Evolutionary conservation across 92 coral and sea anemone species (phyloP).

Genomic region (Muricea muricata): DNA sequence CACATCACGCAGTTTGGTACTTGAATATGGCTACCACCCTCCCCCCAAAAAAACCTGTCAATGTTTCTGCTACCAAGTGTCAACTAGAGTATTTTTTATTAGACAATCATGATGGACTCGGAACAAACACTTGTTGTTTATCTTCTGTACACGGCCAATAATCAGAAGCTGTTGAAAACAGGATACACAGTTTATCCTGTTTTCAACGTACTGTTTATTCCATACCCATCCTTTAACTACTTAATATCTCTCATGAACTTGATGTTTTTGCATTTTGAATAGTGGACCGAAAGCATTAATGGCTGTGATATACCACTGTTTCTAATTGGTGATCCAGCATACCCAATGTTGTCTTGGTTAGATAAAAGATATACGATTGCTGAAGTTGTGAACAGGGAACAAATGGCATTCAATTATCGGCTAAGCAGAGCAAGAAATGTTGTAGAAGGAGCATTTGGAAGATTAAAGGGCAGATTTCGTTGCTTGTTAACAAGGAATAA

Average conservation of each 20-base stretch:
- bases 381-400: slow-evolving; percentile 10
- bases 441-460: too few relatives aligned
- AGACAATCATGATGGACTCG: too few relatives aligned
- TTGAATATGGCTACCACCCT: too few relatives aligned
- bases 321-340: slow-evolving; percentile 45
- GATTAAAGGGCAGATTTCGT: too few relatives aligned
- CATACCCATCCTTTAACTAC: not conserved
- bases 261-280: not conserved
- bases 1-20: not conserved
- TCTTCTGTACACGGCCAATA: too few relatives aligned
- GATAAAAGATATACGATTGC: slow-evolving; percentile 5
- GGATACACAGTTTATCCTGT: not conserved
- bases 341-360: slow-evolving; percentile 47
- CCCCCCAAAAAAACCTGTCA: too few relatives aligned
- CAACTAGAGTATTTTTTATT: too few relatives aligned
- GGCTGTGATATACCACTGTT: slow-evolving; percentile 49
- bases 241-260: not conserved
- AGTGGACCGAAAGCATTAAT: slow-evolving; percentile 52
- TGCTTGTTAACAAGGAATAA: too few relatives aligned
- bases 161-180: too few relatives aligned
- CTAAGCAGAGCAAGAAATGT: slow-evolving; percentile 61
- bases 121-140: too few relatives aligned
- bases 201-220: not conserved
- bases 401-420: slow-evolving; percentile 46
- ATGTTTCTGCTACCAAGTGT: too few relatives aligned